Percentiles rank a stretch among this genome's conserved stretches.
These are phyloP conservation scores for Saturnia pavonia DNA, from an alignment of 2,888 invertebrate species.

Conservation along the genomic window DNA sequence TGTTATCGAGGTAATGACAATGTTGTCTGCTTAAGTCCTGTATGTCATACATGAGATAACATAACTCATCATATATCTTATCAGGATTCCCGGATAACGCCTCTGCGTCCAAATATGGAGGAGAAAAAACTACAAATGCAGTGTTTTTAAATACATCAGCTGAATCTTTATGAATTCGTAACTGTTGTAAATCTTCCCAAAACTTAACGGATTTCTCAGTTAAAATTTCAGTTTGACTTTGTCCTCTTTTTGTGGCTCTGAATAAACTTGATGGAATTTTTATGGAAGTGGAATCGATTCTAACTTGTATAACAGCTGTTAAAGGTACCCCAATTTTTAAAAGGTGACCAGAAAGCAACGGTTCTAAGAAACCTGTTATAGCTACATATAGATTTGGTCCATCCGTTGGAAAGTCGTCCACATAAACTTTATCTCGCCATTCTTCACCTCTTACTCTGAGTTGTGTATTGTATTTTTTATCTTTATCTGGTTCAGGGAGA, in stretches of 20 bases:
- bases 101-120: conserved; percentile 62
- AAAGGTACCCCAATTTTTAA: conserved; percentile 66
- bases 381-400: conserved; percentile 80
- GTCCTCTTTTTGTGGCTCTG: conserved; percentile 61
- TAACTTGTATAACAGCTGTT: conserved; percentile 66
- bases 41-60: conserved; percentile 77
- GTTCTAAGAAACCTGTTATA: conserved; percentile 75
- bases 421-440: conserved; percentile 77
- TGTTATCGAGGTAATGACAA: conserved; percentile 68
- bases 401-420: conserved; percentile 77
- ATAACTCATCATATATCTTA: conserved; percentile 77
- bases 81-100: conserved; percentile 56
- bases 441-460: conserved; percentile 78
- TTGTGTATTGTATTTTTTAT: conserved; percentile 72
- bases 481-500: conserved; percentile 47
- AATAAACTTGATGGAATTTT: conserved; percentile 55
- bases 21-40: conserved; percentile 78
- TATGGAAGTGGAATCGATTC: conserved; percentile 52
- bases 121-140: conserved; percentile 69
- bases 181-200: conserved; percentile 65
- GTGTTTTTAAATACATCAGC: conserved; percentile 62
- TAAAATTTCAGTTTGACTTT: conserved; percentile 63
- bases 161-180: conserved; percentile 54
- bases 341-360: conserved; percentile 53
- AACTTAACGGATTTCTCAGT: conserved; percentile 56